Evolutionary conservation across 2,113 vertebrate genomes (phyloP).

Genomic region (Passer domesticus): DNA sequence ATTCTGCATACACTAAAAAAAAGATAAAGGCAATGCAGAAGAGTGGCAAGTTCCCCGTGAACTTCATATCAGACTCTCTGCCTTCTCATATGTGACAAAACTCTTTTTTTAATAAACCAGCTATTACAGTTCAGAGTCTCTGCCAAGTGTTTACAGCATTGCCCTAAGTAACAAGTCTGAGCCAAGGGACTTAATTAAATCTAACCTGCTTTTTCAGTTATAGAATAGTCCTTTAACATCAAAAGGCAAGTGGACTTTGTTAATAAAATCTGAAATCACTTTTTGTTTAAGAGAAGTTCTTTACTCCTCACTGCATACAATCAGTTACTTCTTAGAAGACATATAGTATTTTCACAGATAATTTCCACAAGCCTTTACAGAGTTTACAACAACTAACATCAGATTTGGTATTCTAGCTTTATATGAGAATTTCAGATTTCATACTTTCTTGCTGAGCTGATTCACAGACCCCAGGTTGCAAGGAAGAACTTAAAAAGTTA

Average conservation of each 20-base stretch:
- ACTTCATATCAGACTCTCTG: conserved; percentile 11
- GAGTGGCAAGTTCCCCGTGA: not conserved
- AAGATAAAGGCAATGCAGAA: conserved; percentile 2
- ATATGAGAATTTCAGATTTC: not conserved
- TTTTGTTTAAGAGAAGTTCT: not conserved
- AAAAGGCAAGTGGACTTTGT: conserved; percentile 30
- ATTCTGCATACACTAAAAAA: not conserved
- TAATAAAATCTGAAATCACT: conserved; percentile 30
- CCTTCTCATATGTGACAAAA: conserved; percentile 23
- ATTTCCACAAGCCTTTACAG: conserved; percentile 22
- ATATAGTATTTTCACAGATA: not conserved
- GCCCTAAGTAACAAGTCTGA: conserved; percentile 48
- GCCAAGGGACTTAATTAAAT: conserved; percentile 60
- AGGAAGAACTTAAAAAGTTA: not conserved
- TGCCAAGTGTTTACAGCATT: conserved; percentile 51
- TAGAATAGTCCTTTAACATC: conserved; percentile 33
- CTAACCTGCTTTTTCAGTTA: conserved; percentile 51
- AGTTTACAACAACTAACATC: not conserved
- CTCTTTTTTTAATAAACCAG: conserved; percentile 36
- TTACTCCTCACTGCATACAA: not conserved
- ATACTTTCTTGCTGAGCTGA: not conserved
- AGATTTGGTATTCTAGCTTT: not conserved
- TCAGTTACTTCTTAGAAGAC: conserved; percentile 35
- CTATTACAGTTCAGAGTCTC: conserved; percentile 6
- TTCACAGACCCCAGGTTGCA: not conserved